phyloP scores from a whole-genome alignment of 37 sponge, comb jelly and placozoan genomes.

The Beroe forskalii region DNA sequence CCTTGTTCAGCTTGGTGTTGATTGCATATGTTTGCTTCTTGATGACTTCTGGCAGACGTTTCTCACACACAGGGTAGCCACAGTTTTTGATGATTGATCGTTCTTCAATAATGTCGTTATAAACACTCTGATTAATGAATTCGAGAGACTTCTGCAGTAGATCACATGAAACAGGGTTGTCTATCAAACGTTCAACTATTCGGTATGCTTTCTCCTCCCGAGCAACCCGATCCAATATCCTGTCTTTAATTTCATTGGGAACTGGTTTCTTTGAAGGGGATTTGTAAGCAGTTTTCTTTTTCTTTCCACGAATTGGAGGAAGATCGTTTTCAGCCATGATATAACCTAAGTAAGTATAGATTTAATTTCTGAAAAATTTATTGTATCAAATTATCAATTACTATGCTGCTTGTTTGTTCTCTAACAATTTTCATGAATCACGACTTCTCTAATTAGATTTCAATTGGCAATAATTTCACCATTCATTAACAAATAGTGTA shows the following conservation, averaged over 20 bases:
- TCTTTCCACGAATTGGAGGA: not conserved
- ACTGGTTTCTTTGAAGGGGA: not conserved
- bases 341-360: too few species aligned
- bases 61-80: constrained; percentile 22
- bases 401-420: too few species aligned
- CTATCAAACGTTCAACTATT: constrained; percentile 23
- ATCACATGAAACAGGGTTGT: constrained; percentile 19
- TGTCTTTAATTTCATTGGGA: not conserved
- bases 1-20: constrained; percentile 11
- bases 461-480: too few species aligned
- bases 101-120: constrained; percentile 57
- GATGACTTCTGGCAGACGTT: not conserved
- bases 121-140: constrained; percentile 48
- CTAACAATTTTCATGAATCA: too few species aligned
- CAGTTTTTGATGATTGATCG: constrained; percentile 31
- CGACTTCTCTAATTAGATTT: too few species aligned
- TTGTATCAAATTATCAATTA: too few species aligned
- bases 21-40: constrained; percentile 50
- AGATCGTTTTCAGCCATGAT: not conserved
- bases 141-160: constrained; percentile 23
- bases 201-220: constrained; percentile 60
- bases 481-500: too few species aligned
- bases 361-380: too few species aligned
- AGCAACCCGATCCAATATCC: constrained; percentile 43
- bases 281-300: not conserved